Evolutionary conservation across 1,140 invertebrate genomes (phyloP).

Genomic region (Chymomyza costata): DNA sequence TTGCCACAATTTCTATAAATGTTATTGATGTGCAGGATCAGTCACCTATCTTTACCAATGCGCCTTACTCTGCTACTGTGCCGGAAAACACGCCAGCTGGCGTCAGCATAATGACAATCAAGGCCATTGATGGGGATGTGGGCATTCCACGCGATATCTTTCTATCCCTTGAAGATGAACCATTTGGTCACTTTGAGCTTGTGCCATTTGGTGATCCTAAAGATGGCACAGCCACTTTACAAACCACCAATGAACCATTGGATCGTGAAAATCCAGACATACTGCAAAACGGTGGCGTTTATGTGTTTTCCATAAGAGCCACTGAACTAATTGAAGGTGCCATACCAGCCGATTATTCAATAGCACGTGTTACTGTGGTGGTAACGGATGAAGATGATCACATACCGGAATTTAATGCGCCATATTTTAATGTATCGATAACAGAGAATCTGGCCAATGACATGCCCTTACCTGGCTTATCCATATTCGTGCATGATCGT

Average conservation of each 20-base stretch:
- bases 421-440: slow-evolving; percentile 82
- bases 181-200: slow-evolving; percentile 82
- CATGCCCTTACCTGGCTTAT: slow-evolving; percentile 82
- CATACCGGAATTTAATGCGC: slow-evolving; percentile 84
- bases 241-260: slow-evolving; percentile 81
- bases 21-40: slow-evolving; percentile 89
- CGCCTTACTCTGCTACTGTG: slow-evolving; percentile 85
- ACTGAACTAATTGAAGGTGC: slow-evolving; percentile 85
- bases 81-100: slow-evolving; percentile 82
- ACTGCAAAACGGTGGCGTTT: slow-evolving; percentile 86
- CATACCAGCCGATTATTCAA: slow-evolving; percentile 81
- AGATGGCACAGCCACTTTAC: slow-evolving; percentile 77
- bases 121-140: slow-evolving; percentile 85
- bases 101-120: slow-evolving; percentile 81
- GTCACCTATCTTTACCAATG: slow-evolving; percentile 85
- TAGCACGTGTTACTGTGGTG: slow-evolving; percentile 84
- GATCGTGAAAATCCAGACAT: slow-evolving; percentile 85
- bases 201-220: slow-evolving; percentile 76
- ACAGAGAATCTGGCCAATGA: slow-evolving; percentile 85
- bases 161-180: slow-evolving; percentile 82
- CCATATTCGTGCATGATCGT: slow-evolving; percentile 84
- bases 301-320: slow-evolving; percentile 83
- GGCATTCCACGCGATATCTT: slow-evolving; percentile 82
- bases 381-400: slow-evolving; percentile 91
- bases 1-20: slow-evolving; percentile 84